These are phyloP conservation scores for Papilio polytes DNA, from an alignment of 1,140 invertebrate genomes.

Conservation along the genomic window DNA sequence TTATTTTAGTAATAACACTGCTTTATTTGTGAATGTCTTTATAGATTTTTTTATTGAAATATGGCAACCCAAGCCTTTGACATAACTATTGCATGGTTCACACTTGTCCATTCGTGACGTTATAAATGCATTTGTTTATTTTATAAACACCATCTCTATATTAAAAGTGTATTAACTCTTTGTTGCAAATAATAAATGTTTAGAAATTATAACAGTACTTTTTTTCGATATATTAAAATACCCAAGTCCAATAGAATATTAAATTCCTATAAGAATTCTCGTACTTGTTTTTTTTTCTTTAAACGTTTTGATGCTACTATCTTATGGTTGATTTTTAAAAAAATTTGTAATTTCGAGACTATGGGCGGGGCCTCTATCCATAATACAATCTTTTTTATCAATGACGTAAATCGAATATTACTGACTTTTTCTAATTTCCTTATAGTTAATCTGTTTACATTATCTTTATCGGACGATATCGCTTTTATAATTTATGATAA, in stretches of 20 bases:
- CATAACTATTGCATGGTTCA: not conserved
- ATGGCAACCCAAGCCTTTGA: not conserved
- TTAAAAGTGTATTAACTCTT: constrained; percentile 15
- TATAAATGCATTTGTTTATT: constrained; percentile 9
- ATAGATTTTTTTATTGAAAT: not conserved
- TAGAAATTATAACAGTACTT: not conserved
- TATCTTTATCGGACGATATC: not conserved
- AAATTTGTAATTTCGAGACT: no score
- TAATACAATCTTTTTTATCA: not conserved
- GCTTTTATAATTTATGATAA: not conserved
- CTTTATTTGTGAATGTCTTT: not conserved
- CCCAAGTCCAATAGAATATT: not conserved
- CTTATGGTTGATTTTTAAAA: no score
- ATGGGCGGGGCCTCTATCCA: no score
- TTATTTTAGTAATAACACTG: not conserved
- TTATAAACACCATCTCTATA: not conserved
- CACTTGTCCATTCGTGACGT: not conserved
- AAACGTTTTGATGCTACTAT: no score
- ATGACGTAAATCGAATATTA: not conserved
- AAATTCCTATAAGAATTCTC: no score
- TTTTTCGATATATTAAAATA: not conserved
- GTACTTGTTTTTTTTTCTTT: no score
- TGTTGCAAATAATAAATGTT: constrained; percentile 32
- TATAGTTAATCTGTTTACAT: not conserved
- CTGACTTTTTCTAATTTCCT: not conserved